Base-by-base conservation (phyloP, 2,797 vertebrate species). In the Enteromius fasciolatus region DNA sequence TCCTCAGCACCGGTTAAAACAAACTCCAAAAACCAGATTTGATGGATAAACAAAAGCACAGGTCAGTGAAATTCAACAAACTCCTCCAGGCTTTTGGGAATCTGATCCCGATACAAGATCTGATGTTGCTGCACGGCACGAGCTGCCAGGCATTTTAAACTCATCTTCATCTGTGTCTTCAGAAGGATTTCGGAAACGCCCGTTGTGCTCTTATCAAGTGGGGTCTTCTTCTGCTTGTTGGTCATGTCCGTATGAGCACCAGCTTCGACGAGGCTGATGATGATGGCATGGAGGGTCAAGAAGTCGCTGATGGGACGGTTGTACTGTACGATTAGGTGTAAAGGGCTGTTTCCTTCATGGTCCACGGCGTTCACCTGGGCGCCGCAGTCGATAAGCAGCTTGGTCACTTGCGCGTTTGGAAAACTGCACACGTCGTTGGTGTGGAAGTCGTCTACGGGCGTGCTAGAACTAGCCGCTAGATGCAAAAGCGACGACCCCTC, bases 131-230 rank as follows among this genome's bases (percentile, higher is more conserved):
- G 94, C 64, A 99, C 97, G 23, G 97, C 98, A 7, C 98, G 96
- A 67, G 98, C 98, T 25, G 97, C 97, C 94, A 99, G 95, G 95
- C 98, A 99, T 96, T 99, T 99, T 78, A 99, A 94, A 90, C 97
- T 99, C 94, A 99, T 97, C 93, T 98, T 99, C 96, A 99, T 99
- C 90, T 99, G 98, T 28, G 98, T 98, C 93, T 98, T 99, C 66
- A 99, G 95, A 59, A 99, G 96, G 86, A 99, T 99, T 91, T 99
- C 98, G 0, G 98, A 98, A 54, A 99, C 98, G 5, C 98, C 98
- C 0, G 98, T 99, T 2, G 97, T 99, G 83, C 97, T 99, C 88
- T 97, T 98, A 89, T 99, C 98, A 44, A 99, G 94, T 0, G 98
- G 97, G 0, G 97, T 99, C 90, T 99, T 99, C 91, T 97, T 97